A percentile compares a stretch with the other conserved stretches of the same genome.
These are phyloP conservation scores for Pammene aurita DNA, from an alignment of 2,888 invertebrate species.

Conservation along the genomic window DNA sequence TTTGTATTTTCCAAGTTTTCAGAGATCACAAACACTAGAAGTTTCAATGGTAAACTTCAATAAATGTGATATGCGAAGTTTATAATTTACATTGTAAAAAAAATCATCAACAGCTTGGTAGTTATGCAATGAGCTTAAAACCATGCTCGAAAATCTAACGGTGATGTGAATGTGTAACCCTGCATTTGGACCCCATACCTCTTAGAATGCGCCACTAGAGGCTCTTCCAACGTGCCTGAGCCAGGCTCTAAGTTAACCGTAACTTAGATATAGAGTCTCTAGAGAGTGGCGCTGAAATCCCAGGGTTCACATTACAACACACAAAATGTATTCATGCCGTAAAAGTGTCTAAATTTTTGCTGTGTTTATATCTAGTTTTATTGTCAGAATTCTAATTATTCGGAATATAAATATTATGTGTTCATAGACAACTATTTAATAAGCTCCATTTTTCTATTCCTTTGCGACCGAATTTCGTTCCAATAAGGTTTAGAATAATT, in stretches of 20 bases:
- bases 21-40: too few species aligned
- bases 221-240: constrained; percentile 62
- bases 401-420: too few species aligned
- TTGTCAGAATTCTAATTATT: not conserved
- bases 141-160: not conserved
- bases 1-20: not conserved
- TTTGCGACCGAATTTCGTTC: too few species aligned
- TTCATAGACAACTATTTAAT: too few species aligned
- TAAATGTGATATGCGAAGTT: too few species aligned
- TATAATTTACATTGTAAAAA: too few species aligned
- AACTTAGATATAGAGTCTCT: constrained; percentile 71
- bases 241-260: constrained; percentile 68
- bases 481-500: too few species aligned
- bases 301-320: constrained; percentile 59
- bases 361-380: constrained; percentile 10
- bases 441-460: too few species aligned
- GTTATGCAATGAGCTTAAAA: not conserved
- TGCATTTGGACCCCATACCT: constrained; percentile 51
- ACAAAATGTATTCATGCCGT: constrained; percentile 56
- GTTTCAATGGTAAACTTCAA: too few species aligned
- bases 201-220: constrained; percentile 64
- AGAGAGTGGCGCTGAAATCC: constrained; percentile 59
- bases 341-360: constrained; percentile 45
- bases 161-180: constrained; percentile 1
- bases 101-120: too few species aligned